Evolutionary conservation across 2,888 invertebrate species (phyloP).

Genomic region (Ganaspis brasiliensis): DNA sequence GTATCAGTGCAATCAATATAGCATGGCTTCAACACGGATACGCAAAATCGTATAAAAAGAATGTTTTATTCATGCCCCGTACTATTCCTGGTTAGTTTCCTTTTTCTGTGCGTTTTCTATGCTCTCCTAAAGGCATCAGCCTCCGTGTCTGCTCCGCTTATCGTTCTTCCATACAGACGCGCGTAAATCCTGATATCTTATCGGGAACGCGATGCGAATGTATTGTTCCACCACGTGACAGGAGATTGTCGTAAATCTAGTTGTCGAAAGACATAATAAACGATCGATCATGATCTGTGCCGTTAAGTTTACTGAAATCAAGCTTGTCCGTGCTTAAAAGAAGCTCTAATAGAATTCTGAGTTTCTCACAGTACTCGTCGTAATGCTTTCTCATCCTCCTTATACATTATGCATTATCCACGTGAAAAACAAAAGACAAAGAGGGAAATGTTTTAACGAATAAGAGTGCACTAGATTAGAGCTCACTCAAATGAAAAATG

Average conservation of each 20-base stretch:
- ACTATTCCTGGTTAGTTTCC: not conserved
- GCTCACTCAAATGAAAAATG: not conserved
- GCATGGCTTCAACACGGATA: constrained; percentile 8
- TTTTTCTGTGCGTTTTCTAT: constrained; percentile 8
- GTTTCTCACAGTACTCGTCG: not conserved
- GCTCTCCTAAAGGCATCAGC: constrained; percentile 26
- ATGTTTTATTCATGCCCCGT: constrained; percentile 40
- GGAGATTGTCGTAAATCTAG: constrained; percentile 15
- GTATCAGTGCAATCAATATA: constrained; percentile 38
- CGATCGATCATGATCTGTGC: constrained; percentile 22
- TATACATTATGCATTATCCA: not conserved
- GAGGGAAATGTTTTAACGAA: not conserved
- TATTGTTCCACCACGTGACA: constrained; percentile 23
- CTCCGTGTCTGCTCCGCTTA: constrained; percentile 9
- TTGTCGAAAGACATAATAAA: not conserved
- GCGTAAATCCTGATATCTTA: constrained; percentile 38
- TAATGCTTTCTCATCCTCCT: not conserved
- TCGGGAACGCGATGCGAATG: constrained; percentile 17
- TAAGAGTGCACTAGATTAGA: not conserved
- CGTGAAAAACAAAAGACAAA: not conserved
- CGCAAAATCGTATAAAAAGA: constrained; percentile 32
- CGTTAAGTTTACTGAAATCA: not conserved
- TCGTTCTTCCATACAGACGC: constrained; percentile 12
- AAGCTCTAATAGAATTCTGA: constrained; percentile 15
- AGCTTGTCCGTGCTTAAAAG: constrained; percentile 7